These are phyloP conservation scores for Oscheius sp. DNA, from an alignment of 2,888 invertebrate genomes.

Conservation along the genomic window DNA sequence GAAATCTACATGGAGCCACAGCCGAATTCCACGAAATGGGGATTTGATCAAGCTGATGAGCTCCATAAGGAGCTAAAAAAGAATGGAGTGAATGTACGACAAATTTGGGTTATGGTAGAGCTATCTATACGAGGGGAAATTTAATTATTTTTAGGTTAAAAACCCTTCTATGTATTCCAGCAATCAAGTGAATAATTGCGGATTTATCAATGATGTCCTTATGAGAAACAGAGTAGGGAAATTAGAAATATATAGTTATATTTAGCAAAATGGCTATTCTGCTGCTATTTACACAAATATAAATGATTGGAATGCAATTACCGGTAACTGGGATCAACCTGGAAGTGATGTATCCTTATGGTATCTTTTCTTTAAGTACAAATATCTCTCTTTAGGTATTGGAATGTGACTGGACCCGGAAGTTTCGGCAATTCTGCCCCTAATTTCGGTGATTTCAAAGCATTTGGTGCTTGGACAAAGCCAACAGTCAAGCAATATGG, in stretches of 20 bases:
- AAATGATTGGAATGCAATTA: slow-evolving; percentile 22
- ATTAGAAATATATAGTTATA: background rate
- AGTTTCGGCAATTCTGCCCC: background rate
- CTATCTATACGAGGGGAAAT: background rate
- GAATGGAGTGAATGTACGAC: slow-evolving; percentile 21
- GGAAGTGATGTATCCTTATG: slow-evolving; percentile 18
- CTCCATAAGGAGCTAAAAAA: slow-evolving; percentile 27
- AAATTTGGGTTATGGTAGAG: slow-evolving; percentile 23
- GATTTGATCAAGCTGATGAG: slow-evolving; percentile 29
- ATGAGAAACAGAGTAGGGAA: slow-evolving; percentile 10
- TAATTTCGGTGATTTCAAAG: slow-evolving; percentile 24
- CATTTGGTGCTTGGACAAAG: background rate
- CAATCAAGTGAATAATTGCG: slow-evolving; percentile 18
- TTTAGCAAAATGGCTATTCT: slow-evolving; percentile 20
- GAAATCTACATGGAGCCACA: slow-evolving; percentile 28
- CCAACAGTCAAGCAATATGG: slow-evolving; percentile 25
- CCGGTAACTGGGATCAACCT: slow-evolving; percentile 17
- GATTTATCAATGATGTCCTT: slow-evolving; percentile 24
- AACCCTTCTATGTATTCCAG: slow-evolving; percentile 14
- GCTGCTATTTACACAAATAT: slow-evolving; percentile 24
- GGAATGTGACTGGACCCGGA: slow-evolving; percentile 18
- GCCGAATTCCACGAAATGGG: slow-evolving; percentile 19
- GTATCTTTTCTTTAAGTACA: background rate
- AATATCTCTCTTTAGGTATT: slow-evolving; percentile 13
- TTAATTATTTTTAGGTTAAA: slow-evolving; percentile 3